Base-by-base conservation (phyloP, 2,888 invertebrate species). In the Heliconius aoede region DNA sequence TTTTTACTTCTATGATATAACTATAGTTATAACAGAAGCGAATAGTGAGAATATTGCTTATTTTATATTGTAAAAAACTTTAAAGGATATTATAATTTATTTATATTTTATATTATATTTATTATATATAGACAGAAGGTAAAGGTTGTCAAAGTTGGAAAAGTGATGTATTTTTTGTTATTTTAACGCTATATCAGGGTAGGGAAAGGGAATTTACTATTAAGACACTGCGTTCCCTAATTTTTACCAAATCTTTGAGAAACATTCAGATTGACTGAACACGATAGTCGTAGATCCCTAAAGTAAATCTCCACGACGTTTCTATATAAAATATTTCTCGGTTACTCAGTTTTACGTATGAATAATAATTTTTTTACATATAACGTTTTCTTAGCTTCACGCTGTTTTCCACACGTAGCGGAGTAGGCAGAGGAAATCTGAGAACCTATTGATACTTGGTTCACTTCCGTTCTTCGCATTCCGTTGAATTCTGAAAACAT, bases 1-100 rank as follows among this genome's bases (percentile, higher is more conserved):
- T 75, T 74, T 74, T 74, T 55, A 24, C 28, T 21, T 7, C n/a
- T n/a, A n/a, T 36, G 36, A n/a, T 64, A 64, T 64, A 64, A 24
- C 60, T 36, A 32, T 26, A 60, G 60, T 36, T 72, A 72, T 71
- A 58, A 26, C 21, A 32, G 55, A 67, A 77, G 69, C 58, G 26
- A 40, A 55, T 68, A 60, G 15, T 32, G 8, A 26, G 5, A 15
- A 60, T 26, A 60, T 26, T 26, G 24, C 15, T 60, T 60, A 26
- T 60, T 26, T 26, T 60, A 60, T 60, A 26, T 28, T 15, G 15
- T 15, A 60, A 60, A 55, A 60, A 60, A 55, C n/a, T 4, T 55
- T 11, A 55, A 55, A 55, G 55, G n/a, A 55, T 55, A n/a, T n/a
- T 55, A n/a, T 55, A 55, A 15, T 28, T 60, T 26, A 60, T 24